phyloP scores from a whole-genome alignment of 2,888 invertebrate genomes.

The Dorcus hopei region DNA sequence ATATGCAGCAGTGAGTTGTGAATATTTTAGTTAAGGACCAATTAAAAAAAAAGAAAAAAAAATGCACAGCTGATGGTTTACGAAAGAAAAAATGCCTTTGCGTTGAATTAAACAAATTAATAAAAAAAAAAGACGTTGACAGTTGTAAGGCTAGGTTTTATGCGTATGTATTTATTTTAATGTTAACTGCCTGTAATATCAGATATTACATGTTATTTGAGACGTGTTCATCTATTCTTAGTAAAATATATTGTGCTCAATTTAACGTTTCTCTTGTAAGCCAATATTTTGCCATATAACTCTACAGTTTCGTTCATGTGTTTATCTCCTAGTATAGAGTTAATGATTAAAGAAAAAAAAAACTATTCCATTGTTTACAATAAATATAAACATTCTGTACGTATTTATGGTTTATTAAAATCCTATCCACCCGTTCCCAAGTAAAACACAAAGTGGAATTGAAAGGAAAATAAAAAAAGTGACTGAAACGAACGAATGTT shows the following conservation, averaged over 20 bases:
- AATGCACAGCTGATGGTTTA: too few relatives aligned
- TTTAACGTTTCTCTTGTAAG: constrained; percentile 4
- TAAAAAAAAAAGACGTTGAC: neutral
- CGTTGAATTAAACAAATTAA: too few relatives aligned
- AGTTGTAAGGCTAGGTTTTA: neutral
- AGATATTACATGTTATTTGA: neutral
- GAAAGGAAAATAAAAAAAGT: too few relatives aligned
- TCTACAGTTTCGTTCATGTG: constrained; percentile 14
- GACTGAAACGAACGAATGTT: too few relatives aligned
- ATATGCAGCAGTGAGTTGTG: too few relatives aligned
- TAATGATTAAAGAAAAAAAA: constrained; percentile 2
- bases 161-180: neutral
- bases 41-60: too few relatives aligned
- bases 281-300: constrained; percentile 17
- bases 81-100: too few relatives aligned
- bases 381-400: constrained; percentile 3
- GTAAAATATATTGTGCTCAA: constrained; percentile 9
- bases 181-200: constrained; percentile 1
- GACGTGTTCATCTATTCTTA: constrained; percentile 5
- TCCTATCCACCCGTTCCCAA: too few relatives aligned
- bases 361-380: constrained; percentile 18
- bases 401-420: too few relatives aligned
- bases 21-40: too few relatives aligned
- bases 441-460: too few relatives aligned
- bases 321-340: constrained; percentile 16